Conservation (phyloP, 1,140 invertebrate genomes). For the Pachyrhynchus sulphureomaculatus region DNA sequence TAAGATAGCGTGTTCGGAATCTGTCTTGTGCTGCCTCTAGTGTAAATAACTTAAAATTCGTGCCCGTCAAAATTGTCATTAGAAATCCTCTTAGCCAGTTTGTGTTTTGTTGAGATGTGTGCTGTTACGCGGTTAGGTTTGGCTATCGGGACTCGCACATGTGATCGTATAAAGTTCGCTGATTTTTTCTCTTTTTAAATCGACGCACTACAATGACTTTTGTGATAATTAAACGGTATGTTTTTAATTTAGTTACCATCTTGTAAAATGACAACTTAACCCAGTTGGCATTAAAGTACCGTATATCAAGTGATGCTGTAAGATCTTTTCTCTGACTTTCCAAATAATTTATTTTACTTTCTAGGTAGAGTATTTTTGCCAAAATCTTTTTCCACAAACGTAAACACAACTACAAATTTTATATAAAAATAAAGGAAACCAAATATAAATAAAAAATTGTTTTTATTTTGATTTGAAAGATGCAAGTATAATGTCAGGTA, state of each 20-base stretch:
- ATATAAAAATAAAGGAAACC: not conserved
- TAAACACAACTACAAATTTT: no score
- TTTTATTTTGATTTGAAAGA: not conserved
- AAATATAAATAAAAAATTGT: not conserved
- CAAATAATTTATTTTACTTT: not conserved
- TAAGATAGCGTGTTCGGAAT: not conserved
- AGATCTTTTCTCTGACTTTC: not conserved
- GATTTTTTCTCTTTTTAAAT: conserved; percentile 12
- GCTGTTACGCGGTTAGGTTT: conserved; percentile 19
- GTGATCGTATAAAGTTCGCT: conserved; percentile 12
- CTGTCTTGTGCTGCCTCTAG: conserved; percentile 3
- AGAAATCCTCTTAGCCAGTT: not conserved
- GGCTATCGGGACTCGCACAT: conserved; percentile 11
- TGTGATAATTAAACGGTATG: conserved; percentile 24
- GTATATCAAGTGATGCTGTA: conserved; percentile 12
- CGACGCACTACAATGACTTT: conserved; percentile 20
- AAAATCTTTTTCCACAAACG: no score
- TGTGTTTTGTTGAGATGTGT: conserved; percentile 28
- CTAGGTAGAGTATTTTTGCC: no score
- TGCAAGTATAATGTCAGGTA: not conserved
- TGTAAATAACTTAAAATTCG: not conserved
- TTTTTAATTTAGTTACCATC: not conserved
- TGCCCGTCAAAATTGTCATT: conserved; percentile 21
- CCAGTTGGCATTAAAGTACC: conserved; percentile 5
- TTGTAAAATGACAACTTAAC: not conserved